Conservation (phyloP, 1,140 invertebrate species). For the Cyclargus thomasi region DNA sequence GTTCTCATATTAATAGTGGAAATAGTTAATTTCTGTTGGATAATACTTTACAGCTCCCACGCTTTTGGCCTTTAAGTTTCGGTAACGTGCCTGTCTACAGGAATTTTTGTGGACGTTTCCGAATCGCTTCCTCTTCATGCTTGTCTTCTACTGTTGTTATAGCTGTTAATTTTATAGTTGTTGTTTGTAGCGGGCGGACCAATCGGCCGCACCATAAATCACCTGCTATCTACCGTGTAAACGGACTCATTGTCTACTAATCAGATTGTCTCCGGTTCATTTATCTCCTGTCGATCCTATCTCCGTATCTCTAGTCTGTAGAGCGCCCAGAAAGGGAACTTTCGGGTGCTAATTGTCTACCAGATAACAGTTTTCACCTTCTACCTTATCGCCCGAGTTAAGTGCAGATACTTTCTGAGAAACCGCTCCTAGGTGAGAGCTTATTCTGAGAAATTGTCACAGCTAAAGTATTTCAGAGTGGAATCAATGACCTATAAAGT, state of each 20-base stretch:
- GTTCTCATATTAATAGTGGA: too few relatives aligned
- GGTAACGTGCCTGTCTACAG: too few relatives aligned
- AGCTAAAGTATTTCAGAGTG: background rate
- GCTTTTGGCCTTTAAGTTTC: too few relatives aligned
- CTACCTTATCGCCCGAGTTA: background rate
- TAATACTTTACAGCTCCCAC: too few relatives aligned
- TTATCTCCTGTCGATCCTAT: conserved; percentile 2
- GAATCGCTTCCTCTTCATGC: too few relatives aligned
- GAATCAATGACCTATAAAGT: background rate
- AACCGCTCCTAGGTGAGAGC: background rate
- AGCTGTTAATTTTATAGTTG: too few relatives aligned
- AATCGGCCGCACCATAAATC: background rate
- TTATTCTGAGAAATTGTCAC: background rate
- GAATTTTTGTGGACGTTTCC: too few relatives aligned
- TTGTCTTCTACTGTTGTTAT: too few relatives aligned
- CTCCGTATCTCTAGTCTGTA: background rate
- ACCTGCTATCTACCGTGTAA: background rate
- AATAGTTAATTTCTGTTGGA: too few relatives aligned
- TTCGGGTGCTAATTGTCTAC: background rate
- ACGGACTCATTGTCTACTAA: background rate
- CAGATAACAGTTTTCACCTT: background rate
- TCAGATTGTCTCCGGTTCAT: background rate
- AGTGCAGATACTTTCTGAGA: background rate
- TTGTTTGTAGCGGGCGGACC: background rate
- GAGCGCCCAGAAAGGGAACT: background rate